phyloP scores from a whole-genome alignment of 53 echinoderm and acorn worm genomes.

The Holothuria scabra region DNA sequence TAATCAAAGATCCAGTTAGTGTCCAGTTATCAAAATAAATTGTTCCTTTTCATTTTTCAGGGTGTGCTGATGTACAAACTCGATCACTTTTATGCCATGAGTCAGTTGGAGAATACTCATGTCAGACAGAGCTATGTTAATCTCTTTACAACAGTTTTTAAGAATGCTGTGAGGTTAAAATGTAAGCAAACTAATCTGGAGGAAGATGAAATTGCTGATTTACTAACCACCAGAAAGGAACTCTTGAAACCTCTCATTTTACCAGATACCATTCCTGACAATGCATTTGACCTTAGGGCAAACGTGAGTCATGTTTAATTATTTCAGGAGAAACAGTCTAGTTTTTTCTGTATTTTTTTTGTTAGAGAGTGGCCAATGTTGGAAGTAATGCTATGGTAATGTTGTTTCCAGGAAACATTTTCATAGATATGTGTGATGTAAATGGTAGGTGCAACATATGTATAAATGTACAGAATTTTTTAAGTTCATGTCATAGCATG shows the following conservation, averaged over 20 bases:
- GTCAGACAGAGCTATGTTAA: slow-evolving; percentile 85
- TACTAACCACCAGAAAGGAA: slow-evolving; percentile 87
- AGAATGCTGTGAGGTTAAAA: slow-evolving; percentile 70
- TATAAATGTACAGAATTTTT: too few relatives aligned
- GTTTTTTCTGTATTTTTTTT: too few relatives aligned
- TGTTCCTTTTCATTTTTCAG: slow-evolving; percentile 38
- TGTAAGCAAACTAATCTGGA: slow-evolving; percentile 53
- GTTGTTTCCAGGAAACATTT: too few relatives aligned
- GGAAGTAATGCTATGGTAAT: too few relatives aligned
- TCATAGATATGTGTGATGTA: too few relatives aligned
- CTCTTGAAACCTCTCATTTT: slow-evolving; percentile 88
- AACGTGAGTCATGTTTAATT: slow-evolving; percentile 45
- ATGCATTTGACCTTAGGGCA: slow-evolving; percentile 71
- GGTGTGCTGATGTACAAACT: slow-evolving; percentile 88
- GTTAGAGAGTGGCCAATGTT: too few relatives aligned
- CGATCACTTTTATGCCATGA: slow-evolving; percentile 98
- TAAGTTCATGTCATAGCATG: too few relatives aligned
- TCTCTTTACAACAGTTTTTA: slow-evolving; percentile 81
- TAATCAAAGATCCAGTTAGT: too few relatives aligned
- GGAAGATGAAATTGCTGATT: slow-evolving; percentile 72
- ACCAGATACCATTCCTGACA: slow-evolving; percentile 73
- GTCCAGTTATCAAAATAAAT: too few relatives aligned
- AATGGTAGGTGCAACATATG: too few relatives aligned
- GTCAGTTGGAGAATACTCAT: slow-evolving; percentile 87
- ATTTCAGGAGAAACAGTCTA: too few relatives aligned